Evolutionary conservation across 1,140 invertebrate species (phyloP).

Genomic region (Diploscapter pachys): DNA sequence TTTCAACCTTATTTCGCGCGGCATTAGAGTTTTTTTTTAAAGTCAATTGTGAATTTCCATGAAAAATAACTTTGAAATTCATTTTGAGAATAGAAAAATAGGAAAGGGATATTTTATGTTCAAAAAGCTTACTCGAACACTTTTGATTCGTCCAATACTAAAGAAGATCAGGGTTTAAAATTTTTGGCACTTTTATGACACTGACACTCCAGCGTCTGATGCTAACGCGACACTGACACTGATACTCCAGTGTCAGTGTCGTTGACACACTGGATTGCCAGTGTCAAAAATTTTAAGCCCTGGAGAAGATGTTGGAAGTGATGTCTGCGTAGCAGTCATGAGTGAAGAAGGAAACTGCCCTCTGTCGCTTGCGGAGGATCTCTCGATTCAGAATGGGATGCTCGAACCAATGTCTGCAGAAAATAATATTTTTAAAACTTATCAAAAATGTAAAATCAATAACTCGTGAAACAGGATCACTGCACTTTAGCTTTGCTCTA

Average conservation of each 20-base stretch:
- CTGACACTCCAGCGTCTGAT: no score
- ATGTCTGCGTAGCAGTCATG: conserved; percentile 16
- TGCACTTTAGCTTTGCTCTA: no score
- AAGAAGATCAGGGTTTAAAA: no score
- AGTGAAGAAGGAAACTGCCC: conserved; percentile 49
- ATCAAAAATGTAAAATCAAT: neutral
- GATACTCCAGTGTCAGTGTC: no score
- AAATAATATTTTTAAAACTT: neutral
- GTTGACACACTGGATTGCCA: no score
- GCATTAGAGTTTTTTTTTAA: conserved; percentile 9
- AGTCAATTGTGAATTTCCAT: conserved; percentile 9
- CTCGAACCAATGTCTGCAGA: conserved; percentile 48
- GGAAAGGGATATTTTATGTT: neutral
- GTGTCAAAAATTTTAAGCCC: no score
- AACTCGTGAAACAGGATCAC: neutral
- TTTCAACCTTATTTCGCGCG: neutral
- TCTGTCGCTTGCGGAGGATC: conserved; percentile 42
- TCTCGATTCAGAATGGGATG: conserved; percentile 43
- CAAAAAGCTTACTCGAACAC: conserved; percentile 2
- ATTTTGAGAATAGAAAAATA: conserved; percentile 12
- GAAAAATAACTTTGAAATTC: conserved; percentile 18
- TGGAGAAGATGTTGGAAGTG: no score
- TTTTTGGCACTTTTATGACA: no score
- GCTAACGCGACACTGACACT: no score
- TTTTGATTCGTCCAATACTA: conserved; percentile 4